Conservation (phyloP, 1,140 invertebrate species). For the Nymphalis io region DNA sequence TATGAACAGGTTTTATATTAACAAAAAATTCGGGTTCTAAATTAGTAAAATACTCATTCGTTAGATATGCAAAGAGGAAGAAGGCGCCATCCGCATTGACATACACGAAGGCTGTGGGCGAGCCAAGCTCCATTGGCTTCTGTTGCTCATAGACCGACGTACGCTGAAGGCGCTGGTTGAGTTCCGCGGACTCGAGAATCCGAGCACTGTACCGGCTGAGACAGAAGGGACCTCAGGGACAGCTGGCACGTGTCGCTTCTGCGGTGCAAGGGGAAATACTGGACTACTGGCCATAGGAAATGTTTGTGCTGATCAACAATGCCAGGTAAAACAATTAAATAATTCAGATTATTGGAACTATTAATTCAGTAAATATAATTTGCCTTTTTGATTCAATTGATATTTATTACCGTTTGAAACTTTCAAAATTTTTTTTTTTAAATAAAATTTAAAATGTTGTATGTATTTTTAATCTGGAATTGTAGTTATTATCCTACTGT, state of each 20-base stretch:
- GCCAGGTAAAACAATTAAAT: constrained; percentile 83
- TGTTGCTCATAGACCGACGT: constrained; percentile 94
- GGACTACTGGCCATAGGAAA: constrained; percentile 95
- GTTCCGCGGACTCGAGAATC: constrained; percentile 86
- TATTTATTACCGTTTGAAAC: too few relatives aligned
- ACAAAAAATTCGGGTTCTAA: too few relatives aligned
- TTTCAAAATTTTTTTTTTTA: too few relatives aligned
- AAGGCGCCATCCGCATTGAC: constrained; percentile 96
- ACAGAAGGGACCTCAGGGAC: constrained; percentile 63
- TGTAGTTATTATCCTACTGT: too few relatives aligned
- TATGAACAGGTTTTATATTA: constrained; percentile 13
- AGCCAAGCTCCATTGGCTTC: constrained; percentile 96
- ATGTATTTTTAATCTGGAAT: too few relatives aligned
- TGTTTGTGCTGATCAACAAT: constrained; percentile 96
- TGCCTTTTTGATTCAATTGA: too few relatives aligned
- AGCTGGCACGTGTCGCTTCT: constrained; percentile 94
- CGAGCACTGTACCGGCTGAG: constrained; percentile 29
- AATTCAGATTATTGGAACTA: neutral
- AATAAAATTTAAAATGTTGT: neutral
- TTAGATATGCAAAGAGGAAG: constrained; percentile 95
- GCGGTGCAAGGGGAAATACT: constrained; percentile 90
- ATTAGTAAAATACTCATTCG: neutral
- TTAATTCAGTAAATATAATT: too few relatives aligned
- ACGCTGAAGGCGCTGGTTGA: constrained; percentile 97
- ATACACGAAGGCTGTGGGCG: constrained; percentile 97